Base-by-base conservation (phyloP, 2,113 vertebrate species). In the Ranitomeya imitator region DNA sequence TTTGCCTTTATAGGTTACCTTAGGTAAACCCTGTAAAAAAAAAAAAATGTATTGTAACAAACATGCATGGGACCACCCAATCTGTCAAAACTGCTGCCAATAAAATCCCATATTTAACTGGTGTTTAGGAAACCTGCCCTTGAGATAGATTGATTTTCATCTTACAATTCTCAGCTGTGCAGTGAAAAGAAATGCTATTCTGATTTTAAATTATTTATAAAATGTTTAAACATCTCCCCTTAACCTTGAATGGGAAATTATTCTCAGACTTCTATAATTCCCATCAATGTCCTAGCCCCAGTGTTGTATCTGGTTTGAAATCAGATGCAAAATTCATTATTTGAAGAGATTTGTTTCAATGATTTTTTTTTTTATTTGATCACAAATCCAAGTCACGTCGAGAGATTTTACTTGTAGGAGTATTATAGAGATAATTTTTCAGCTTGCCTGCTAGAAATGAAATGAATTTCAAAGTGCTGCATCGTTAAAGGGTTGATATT, bases 181-280 rank as follows among this genome's bases (percentile, higher is more conserved):
- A 51, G 57, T 83, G 79, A 76, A 88, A 88, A 76, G 45, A 82
- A 82, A 88, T 76, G 55, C 61, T 73, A 71, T 26, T 88, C 69
- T 76, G 54, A 74, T 83, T 73, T 82, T 88, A 83, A 88, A 88
- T 83, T 88, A 83, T 83, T 88, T 88, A 83, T 76, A 74, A 88
- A 88, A 88, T 83, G 86, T 88, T 88, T 87, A 81, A 87, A 87
- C 78, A 73, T 87, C 86, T 63, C 69, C 67, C 79, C 80, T 74
- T 88, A 83, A 88, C 86, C 79, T 83, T 88, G 79, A 80, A 73
- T 87, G 13, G 26, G 23, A 61, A 59, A 71, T 71, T 61, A 88
- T 88, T 88, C 67, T 74, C 61, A 52, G 55, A 71, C 18, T 37
- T 82, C 79, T 76, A 81, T 83, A 73, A 88, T 83, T 76, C 57